Percentiles rank a stretch among this genome's conserved stretches.
These are phyloP conservation scores for Drosophila navojoa DNA, from an alignment of 1,140 invertebrate species.

Conservation along the genomic window DNA sequence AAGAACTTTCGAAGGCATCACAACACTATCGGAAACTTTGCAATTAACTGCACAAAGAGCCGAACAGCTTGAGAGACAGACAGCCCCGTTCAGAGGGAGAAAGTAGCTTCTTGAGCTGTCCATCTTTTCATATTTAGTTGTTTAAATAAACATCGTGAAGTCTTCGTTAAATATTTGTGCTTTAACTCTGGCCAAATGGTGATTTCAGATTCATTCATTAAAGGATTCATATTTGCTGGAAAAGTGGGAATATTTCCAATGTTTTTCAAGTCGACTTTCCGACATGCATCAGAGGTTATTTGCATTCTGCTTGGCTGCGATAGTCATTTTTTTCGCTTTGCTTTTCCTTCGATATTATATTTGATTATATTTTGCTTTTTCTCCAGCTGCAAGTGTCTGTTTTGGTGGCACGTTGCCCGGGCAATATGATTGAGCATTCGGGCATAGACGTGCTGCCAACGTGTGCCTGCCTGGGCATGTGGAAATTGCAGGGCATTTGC, in stretches of 20 bases:
- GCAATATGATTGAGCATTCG: slow-evolving; percentile 73
- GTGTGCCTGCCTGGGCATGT: slow-evolving; percentile 64
- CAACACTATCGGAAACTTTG: slow-evolving; percentile 8
- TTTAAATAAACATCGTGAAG: background rate
- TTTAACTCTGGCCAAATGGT: no score
- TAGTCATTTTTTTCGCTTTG: background rate
- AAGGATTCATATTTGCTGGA: background rate
- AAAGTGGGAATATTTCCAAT: background rate
- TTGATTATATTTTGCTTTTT: slow-evolving; percentile 14
- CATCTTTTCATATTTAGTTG: background rate
- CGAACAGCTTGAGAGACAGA: background rate
- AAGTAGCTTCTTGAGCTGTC: background rate
- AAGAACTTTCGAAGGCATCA: slow-evolving; percentile 3
- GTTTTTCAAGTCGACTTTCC: background rate
- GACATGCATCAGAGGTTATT: slow-evolving; percentile 18
- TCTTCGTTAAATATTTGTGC: background rate
- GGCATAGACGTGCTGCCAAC: slow-evolving; percentile 54
- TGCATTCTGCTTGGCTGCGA: slow-evolving; percentile 35
- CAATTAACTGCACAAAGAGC: slow-evolving; percentile 1
- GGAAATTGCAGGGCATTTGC: slow-evolving; percentile 58
- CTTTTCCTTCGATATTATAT: slow-evolving; percentile 16
- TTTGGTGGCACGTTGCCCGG: slow-evolving; percentile 34
- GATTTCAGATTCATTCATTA: no score
- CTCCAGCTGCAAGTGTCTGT: slow-evolving; percentile 17
- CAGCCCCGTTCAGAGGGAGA: background rate